phyloP scores from a whole-genome alignment of 2,113 vertebrate species.

The Embiotoca jacksoni region DNA sequence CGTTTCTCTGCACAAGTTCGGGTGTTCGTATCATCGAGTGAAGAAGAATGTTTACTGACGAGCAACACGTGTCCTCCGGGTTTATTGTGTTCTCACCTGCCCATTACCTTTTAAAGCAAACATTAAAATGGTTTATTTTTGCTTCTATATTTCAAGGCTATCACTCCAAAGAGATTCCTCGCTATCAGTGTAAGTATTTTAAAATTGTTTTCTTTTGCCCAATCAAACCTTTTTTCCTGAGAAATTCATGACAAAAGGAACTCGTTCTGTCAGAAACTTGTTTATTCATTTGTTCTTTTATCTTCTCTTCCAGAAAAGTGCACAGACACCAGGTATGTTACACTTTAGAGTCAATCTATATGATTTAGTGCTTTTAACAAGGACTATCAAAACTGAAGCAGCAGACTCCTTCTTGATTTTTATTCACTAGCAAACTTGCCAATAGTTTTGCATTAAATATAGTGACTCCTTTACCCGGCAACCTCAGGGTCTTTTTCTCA shows the following conservation, averaged over 20 bases:
- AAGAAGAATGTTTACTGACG: not conserved
- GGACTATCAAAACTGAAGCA: too few relatives aligned
- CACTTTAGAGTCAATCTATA: not conserved
- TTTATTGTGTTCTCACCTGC: not conserved
- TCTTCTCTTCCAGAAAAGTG: conserved; percentile 88
- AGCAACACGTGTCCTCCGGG: not conserved
- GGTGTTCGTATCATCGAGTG: not conserved
- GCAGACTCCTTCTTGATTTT: too few relatives aligned
- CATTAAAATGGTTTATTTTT: not conserved
- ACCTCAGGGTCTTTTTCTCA: too few relatives aligned
- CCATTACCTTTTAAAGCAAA: not conserved
- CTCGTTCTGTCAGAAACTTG: not conserved
- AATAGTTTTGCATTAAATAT: too few relatives aligned
- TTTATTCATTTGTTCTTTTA: not conserved
- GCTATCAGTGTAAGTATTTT: conserved; percentile 90
- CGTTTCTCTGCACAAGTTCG: not conserved
- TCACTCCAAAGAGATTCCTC: conserved; percentile 96
- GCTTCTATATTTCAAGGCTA: conserved; percentile 83
- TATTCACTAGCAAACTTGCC: too few relatives aligned
- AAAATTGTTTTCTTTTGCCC: not conserved
- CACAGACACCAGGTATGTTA: conserved; percentile 90
- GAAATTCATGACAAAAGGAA: not conserved
- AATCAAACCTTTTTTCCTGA: not conserved
- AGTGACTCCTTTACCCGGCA: too few relatives aligned
- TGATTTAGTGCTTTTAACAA: too few relatives aligned